phyloP scores from a whole-genome alignment of 1,140 invertebrate species.

The Conopomorpha cramerella region DNA sequence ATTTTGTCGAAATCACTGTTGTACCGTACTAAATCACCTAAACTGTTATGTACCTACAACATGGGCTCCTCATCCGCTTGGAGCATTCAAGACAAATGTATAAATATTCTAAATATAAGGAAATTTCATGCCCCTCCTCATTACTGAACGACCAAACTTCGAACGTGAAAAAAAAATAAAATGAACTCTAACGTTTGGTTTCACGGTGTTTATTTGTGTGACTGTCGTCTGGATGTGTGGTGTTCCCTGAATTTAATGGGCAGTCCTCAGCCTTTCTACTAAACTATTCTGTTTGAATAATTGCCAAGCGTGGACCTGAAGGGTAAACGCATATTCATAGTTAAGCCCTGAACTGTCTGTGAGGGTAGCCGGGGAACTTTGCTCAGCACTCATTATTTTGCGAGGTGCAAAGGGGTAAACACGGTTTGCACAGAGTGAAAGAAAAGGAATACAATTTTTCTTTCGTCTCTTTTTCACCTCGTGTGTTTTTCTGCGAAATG shows the following conservation, averaged over 20 bases:
- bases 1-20: slow-evolving; percentile 38
- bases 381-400: no score
- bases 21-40: slow-evolving; percentile 45
- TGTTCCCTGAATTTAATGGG: not conserved
- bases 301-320: slow-evolving; percentile 57
- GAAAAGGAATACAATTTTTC: no score
- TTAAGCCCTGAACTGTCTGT: no score
- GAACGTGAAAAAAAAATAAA: not conserved
- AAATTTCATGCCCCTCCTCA: slow-evolving; percentile 24
- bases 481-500: no score
- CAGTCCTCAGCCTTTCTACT: slow-evolving; percentile 56
- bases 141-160: not conserved
- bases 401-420: no score
- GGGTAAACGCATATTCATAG: no score
- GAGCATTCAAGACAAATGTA: slow-evolving; percentile 41
- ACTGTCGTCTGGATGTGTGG: no score
- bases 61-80: slow-evolving; percentile 23
- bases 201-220: no score
- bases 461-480: no score
- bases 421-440: no score
- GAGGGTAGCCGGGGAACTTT: no score
- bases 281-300: slow-evolving; percentile 61
- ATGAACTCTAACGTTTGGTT: no score
- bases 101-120: slow-evolving; percentile 55
- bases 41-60: slow-evolving; percentile 40